Base-by-base conservation (phyloP, 2,113 vertebrate species). In the Alces alces region DNA sequence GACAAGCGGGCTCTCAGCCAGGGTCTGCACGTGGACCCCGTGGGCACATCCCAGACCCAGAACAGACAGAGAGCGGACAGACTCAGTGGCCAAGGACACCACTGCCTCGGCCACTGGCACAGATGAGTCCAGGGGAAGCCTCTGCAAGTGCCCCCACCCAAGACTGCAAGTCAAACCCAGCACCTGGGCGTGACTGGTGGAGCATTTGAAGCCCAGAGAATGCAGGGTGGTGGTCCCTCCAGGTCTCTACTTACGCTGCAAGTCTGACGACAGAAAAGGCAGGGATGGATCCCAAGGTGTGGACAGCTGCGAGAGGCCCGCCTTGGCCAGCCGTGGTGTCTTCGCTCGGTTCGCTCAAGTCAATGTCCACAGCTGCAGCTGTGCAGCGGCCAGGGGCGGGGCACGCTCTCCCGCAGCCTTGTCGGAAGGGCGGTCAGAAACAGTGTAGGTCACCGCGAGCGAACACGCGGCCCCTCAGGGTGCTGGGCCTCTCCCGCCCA, bases 231-330 rank as follows among this genome's bases (percentile, higher is more conserved):
- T 2, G 8, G 33, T 50, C 60, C 7, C 2, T 5, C 47, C 45
- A 25, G 2, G 0, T n/a, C 30, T 47, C 27, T 45, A 6, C 21
- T n/a, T 87, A 5, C 2, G 19, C 43, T 55, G 27, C 84, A 28
- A 14, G 6, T n/a, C 12, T 64, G 61, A 70, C 23, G 5, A 19
- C 3, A 5, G 7, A n/a, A 17, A 28, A 28, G 86, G 45, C 86
- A 28, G 23, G 19, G 19, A 23, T 15, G 43, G 45, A 15, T n/a
- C 43, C 60, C 45, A 36, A 47, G 64, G 1, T 5, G 45, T 33
- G 60, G 60, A n/a, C 12, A 12, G 4, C 45, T 11, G 33, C 21
- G 6, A 3, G 6, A 10, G 13, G 33, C 45, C 60, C 1, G 1
- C 33, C 21, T 15, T 2, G 15, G 66, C 87, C 66, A 21, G 64